Conservation (phyloP, 2,797 vertebrate species). For the Borostomias antarcticus region DNA sequence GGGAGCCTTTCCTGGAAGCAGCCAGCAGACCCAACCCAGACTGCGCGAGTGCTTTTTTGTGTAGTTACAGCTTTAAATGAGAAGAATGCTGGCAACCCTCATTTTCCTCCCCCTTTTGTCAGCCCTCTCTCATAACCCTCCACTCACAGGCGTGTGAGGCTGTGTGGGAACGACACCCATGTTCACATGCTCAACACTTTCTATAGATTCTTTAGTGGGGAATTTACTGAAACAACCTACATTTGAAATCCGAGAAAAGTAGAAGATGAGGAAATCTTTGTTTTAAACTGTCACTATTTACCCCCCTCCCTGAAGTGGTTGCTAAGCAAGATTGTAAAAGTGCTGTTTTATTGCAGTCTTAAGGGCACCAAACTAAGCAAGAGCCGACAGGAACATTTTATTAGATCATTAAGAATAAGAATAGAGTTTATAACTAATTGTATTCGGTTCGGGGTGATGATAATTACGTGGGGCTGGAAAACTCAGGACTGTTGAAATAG, state of each 20-base stretch:
- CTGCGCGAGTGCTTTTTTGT: conserved; percentile 78
- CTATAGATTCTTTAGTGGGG: conserved; percentile 12
- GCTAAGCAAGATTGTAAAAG: conserved; percentile 62
- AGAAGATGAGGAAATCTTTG: conserved; percentile 37
- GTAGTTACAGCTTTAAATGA: conserved; percentile 96
- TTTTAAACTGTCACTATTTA: conserved; percentile 17
- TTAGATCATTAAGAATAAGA: conserved; percentile 58
- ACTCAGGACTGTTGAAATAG: background rate
- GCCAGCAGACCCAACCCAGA: conserved; percentile 85
- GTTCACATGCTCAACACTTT: conserved; percentile 64
- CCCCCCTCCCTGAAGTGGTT: conserved; percentile 36
- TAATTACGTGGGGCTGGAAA: background rate
- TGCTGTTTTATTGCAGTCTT: conserved; percentile 63
- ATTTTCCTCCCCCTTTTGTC: conserved; percentile 86
- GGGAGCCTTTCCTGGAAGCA: conserved; percentile 80
- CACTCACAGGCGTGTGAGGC: conserved; percentile 68
- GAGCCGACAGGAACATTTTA: conserved; percentile 54
- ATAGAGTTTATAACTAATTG: conserved; percentile 59
- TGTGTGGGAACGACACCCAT: conserved; percentile 70
- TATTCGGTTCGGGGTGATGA: conserved; percentile 31
- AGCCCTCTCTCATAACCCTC: conserved; percentile 76
- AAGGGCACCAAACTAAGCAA: conserved; percentile 52
- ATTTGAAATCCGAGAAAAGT: conserved; percentile 7
- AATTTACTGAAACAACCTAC: background rate
- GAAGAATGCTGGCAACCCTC: conserved; percentile 95